A percentile compares a stretch with the other conserved stretches of the same genome.
Conservation (phyloP, 1,140 invertebrate species). For the Hirudo medicinalis region DNA sequence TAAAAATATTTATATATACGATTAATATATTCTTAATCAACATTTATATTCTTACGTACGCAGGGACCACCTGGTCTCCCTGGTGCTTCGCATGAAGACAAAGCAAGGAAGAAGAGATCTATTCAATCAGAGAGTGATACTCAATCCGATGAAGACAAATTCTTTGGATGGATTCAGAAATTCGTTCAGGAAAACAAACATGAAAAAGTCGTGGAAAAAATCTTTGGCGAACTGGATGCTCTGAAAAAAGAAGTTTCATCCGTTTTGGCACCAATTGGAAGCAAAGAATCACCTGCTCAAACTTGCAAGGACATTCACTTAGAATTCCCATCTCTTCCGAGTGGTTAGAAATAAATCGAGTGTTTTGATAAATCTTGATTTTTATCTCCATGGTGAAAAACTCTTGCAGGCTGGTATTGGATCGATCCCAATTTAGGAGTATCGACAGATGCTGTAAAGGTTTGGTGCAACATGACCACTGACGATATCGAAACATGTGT, state of each 20-base stretch:
- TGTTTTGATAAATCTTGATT: slow-evolving; percentile 18
- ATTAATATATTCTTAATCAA: not conserved
- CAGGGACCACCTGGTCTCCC: slow-evolving; percentile 19
- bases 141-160: slow-evolving; percentile 8
- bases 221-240: slow-evolving; percentile 35
- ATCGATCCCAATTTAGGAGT: slow-evolving; percentile 72
- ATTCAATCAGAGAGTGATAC: not conserved
- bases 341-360: slow-evolving; percentile 49
- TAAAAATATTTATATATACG: not conserved
- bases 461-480: slow-evolving; percentile 65
- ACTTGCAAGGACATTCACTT: slow-evolving; percentile 65
- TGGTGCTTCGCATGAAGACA: not conserved
- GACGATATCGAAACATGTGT: slow-evolving; percentile 59
- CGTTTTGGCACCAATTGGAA: slow-evolving; percentile 59
- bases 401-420: slow-evolving; percentile 63
- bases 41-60: not conserved
- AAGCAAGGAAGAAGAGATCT: slow-evolving; percentile 13
- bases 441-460: slow-evolving; percentile 59
- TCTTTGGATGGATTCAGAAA: slow-evolving; percentile 10
- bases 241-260: slow-evolving; percentile 54
- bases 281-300: slow-evolving; percentile 56
- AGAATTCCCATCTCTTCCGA: slow-evolving; percentile 58
- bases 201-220: slow-evolving; percentile 28
- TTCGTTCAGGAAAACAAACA: slow-evolving; percentile 3
- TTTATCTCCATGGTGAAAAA: not conserved